A percentile compares a stretch with the other conserved stretches of the same genome.
phyloP scores from a whole-genome alignment of 2,888 invertebrate genomes.

The Xylocampa areola region DNA sequence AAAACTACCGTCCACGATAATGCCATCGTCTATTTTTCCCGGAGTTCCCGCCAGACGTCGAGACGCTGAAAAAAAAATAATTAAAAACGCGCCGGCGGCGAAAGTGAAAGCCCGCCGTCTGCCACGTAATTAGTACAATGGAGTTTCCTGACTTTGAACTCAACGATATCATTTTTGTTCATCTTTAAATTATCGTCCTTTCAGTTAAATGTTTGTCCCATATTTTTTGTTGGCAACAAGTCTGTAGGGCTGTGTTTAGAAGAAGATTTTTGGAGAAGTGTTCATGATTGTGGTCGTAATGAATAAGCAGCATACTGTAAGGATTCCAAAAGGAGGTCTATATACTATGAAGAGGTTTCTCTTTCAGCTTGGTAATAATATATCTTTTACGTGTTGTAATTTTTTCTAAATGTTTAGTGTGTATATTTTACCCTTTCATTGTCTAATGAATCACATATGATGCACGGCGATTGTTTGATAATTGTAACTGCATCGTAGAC shows the following conservation, averaged over 20 bases:
- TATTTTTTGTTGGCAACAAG: constrained; percentile 49
- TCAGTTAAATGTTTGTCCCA: constrained; percentile 62
- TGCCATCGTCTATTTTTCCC: constrained; percentile 79
- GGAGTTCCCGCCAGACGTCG: constrained; percentile 88
- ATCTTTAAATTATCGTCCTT: constrained; percentile 70
- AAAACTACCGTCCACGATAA: constrained; percentile 52
- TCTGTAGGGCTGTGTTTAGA: constrained; percentile 33
- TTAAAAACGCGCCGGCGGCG: constrained; percentile 87
- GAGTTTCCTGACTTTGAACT: constrained; percentile 90
- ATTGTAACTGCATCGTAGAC: no score
- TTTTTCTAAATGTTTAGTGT: no score
- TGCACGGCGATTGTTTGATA: no score
- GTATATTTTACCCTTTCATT: no score
- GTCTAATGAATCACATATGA: no score
- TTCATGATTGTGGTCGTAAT: neutral
- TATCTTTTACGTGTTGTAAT: no score
- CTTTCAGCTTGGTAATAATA: no score
- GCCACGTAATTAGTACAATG: constrained; percentile 90
- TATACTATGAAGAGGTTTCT: no score
- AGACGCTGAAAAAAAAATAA: constrained; percentile 89
- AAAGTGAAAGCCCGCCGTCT: constrained; percentile 89
- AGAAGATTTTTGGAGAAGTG: constrained; percentile 1
- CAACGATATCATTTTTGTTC: constrained; percentile 83
- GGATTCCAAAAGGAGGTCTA: no score
- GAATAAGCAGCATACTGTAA: no score